Percentiles rank a stretch among this genome's conserved stretches.
Evolutionary conservation across 1,140 invertebrate genomes (phyloP).

Genomic region (Ceratosolen solmsi): DNA sequence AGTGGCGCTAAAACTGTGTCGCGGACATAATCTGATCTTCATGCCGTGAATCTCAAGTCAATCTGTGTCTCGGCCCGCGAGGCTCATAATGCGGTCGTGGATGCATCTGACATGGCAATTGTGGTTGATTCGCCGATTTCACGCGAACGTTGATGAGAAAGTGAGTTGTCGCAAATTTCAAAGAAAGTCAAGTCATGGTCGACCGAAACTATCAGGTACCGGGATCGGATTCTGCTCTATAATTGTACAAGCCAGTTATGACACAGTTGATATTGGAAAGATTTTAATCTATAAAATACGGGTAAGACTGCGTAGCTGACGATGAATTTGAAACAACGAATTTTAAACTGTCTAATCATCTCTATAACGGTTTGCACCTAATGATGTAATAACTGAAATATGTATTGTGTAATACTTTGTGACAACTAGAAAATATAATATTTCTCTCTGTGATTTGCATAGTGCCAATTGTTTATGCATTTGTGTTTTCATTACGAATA

Average conservation of each 20-base stretch:
- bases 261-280: not conserved
- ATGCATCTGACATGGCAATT: not conserved
- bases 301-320: too few relatives aligned
- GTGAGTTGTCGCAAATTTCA: not conserved
- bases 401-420: too few relatives aligned
- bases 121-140: not conserved
- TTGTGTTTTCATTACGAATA: too few relatives aligned
- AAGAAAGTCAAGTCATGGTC: not conserved
- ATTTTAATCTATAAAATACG: too few relatives aligned
- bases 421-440: too few relatives aligned
- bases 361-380: too few relatives aligned
- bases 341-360: too few relatives aligned
- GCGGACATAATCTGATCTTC: not conserved
- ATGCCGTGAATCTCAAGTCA: not conserved
- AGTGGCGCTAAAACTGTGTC: not conserved
- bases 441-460: too few relatives aligned
- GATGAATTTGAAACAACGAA: too few relatives aligned
- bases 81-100: not conserved
- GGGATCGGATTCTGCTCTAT: not conserved
- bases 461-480: too few relatives aligned
- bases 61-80: not conserved
- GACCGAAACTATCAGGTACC: conserved; percentile 1
- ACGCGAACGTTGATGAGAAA: not conserved
- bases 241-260: not conserved
- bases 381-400: too few relatives aligned